A percentile compares a stretch with the other conserved stretches of the same genome.
Evolutionary conservation across 1,140 invertebrate genomes (phyloP).

Genomic region (Myzus persicae): DNA sequence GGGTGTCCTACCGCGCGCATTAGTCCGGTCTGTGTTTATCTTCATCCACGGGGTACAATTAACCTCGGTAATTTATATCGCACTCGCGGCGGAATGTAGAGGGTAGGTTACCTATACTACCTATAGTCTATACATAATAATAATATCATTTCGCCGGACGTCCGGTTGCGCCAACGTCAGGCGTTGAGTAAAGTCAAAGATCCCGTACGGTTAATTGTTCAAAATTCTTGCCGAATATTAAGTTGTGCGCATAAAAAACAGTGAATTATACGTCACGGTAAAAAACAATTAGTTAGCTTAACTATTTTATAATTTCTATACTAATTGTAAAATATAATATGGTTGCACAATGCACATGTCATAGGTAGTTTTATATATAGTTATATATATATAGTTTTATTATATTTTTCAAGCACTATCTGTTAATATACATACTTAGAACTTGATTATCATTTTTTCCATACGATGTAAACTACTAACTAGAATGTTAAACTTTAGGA

Average conservation of each 20-base stretch:
- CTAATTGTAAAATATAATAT: too few relatives aligned
- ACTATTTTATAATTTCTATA: too few relatives aligned
- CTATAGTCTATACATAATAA: not conserved
- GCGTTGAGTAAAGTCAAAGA: not conserved
- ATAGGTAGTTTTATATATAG: too few relatives aligned
- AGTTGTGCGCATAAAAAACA: not conserved
- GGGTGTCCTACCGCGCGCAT: constrained; percentile 11
- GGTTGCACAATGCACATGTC: too few relatives aligned
- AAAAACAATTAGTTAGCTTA: not conserved
- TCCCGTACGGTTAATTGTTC: not conserved
- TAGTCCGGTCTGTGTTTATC: constrained; percentile 14
- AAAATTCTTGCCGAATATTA: not conserved
- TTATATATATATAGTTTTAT: too few relatives aligned
- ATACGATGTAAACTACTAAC: too few relatives aligned
- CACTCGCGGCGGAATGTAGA: not conserved
- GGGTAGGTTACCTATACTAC: not conserved
- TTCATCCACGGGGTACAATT: constrained; percentile 22
- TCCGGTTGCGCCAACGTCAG: too few relatives aligned
- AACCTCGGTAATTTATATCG: constrained; percentile 7
- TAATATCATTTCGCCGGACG: not conserved
- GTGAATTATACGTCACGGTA: not conserved
- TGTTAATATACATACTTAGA: too few relatives aligned
- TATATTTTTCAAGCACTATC: too few relatives aligned
- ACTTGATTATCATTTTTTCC: too few relatives aligned
- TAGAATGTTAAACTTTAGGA: too few relatives aligned